Evolutionary conservation across 2,113 vertebrate genomes (phyloP).

Genomic region (Vombatus ursinus): DNA sequence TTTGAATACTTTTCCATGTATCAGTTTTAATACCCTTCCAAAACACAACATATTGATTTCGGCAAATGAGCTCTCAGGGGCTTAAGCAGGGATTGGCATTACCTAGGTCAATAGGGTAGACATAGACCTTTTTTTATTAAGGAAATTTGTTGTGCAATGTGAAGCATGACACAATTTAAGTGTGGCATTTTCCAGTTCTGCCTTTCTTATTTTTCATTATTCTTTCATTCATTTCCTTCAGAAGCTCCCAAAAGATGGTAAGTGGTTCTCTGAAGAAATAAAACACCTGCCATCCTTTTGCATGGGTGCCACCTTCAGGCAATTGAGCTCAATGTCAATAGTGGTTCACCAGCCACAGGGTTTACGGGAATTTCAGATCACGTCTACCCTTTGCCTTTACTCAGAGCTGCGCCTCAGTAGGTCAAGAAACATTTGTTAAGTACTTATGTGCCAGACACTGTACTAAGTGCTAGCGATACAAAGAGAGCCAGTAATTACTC

Average conservation of each 20-base stretch:
- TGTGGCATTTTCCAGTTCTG: not conserved
- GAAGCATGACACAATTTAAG: not conserved
- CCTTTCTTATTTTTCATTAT: slow-evolving; percentile 1
- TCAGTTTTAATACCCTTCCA: not conserved
- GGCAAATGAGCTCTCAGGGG: not conserved
- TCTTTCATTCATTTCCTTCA: not conserved
- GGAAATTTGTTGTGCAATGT: not conserved
- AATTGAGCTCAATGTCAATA: not conserved
- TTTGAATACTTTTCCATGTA: not conserved
- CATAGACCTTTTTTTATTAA: not conserved
- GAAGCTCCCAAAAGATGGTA: not conserved
- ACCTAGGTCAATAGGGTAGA: not conserved
- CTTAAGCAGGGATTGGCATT: not conserved
- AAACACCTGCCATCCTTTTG: not conserved
- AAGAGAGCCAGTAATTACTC: not conserved
- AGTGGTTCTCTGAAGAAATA: not conserved
- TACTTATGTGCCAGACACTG: no score
- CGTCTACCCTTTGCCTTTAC: not conserved
- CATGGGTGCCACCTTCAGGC: not conserved
- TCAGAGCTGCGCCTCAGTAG: no score
- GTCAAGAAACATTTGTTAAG: no score
- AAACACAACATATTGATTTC: not conserved
- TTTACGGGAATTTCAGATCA: not conserved
- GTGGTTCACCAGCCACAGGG: not conserved
- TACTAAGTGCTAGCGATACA: not conserved